Base-by-base conservation (phyloP, 2,113 vertebrate species). In the Corydoras sp. region DNA sequence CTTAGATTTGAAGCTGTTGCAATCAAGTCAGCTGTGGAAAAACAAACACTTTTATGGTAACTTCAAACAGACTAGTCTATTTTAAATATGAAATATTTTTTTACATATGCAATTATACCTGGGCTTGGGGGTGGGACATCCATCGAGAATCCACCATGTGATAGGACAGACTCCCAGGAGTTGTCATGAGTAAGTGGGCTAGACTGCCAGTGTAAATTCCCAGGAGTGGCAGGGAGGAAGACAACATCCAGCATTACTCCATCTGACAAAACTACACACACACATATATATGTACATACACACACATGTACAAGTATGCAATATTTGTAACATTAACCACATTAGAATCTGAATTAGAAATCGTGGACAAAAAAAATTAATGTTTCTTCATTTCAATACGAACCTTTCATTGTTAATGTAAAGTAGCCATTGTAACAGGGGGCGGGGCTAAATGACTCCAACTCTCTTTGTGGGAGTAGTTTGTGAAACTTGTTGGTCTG, bases 81-180 rank as follows among this genome's bases (percentile, higher is more conserved):
- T 43, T 43, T 43, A 43, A 43, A 43, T 43, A 43, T 43, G 4
- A 5, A 5, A 5, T 43, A 9, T 15, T 64, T 2, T 14, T 14
- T 14, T 50, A 2, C 5, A 43, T 14, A 62, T 15, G 15, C 15
- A 24, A 18, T 59, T 32, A 24, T 24, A 88, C 86, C 84, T 69
- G 89, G 84, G 9, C 85, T 72, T 3, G 88, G 88, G 0, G 86
- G 83, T 3, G 82, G 86, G 3, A 66, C 61, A 71, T 83, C 77
- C 1, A 81, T 68, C 3, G 86, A 88, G 79, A 89, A 89, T 67
- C 85, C 83, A 73, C 90, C 88, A 0, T 90, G 88, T 29, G 85
- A 76, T 35, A 91, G 54, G 75, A 86, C 78, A 80, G 85, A 81
- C 76, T 75, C 75, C 87, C 89, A 89, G 76, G 84, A 83, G 84